phyloP scores from a whole-genome alignment of 2,888 invertebrate species.

The Neocrepidodera transversa region DNA sequence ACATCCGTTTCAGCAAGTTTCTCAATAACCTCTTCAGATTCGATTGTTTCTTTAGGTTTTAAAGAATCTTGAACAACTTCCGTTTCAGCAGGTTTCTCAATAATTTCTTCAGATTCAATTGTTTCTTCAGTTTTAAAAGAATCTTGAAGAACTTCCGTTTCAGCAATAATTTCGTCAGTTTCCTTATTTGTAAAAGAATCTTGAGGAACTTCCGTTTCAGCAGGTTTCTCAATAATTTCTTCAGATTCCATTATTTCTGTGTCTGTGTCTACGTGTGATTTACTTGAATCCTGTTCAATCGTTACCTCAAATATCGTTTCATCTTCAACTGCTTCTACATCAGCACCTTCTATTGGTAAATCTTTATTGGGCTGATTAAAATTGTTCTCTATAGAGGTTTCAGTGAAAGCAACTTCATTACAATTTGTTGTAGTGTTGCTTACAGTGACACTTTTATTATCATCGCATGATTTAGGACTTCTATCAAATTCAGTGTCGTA shows the following conservation, averaged over 20 bases:
- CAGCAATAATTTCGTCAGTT: neutral
- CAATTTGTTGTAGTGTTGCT: neutral
- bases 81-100: too few relatives aligned
- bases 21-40: too few relatives aligned
- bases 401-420: neutral
- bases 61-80: too few relatives aligned
- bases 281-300: slow-evolving; percentile 2
- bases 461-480: too few relatives aligned
- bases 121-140: neutral
- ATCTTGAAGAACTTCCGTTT: neutral
- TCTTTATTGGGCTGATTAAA: too few relatives aligned
- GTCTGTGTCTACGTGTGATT: neutral
- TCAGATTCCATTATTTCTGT: neutral
- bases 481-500: too few relatives aligned
- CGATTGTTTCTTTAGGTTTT: too few relatives aligned
- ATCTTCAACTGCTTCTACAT: neutral
- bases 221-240: neutral
- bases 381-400: neutral
- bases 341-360: too few relatives aligned
- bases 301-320: slow-evolving; percentile 6
- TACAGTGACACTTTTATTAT: too few relatives aligned
- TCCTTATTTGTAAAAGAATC: too few relatives aligned
- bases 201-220: neutral
- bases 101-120: too few relatives aligned
- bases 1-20: too few relatives aligned